Evolutionary conservation across 2,113 vertebrate species (phyloP).

Genomic region (Falco punctatus): DNA sequence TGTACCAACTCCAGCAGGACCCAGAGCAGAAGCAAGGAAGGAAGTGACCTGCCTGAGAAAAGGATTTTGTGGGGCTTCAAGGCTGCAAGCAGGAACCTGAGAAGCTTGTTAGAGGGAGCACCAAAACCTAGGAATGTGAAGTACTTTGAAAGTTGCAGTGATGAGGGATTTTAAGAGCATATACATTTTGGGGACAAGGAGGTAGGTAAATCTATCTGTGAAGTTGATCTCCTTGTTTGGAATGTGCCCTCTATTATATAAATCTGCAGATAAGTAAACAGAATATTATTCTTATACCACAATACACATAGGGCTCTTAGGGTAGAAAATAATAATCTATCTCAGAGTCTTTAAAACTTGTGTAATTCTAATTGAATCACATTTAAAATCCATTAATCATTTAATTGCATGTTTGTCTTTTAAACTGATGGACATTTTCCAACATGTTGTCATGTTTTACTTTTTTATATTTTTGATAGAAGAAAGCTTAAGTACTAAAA

Average conservation of each 20-base stretch:
- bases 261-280: neutral
- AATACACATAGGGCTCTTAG: neutral
- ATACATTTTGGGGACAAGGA: neutral
- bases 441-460: neutral
- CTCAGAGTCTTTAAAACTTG: neutral
- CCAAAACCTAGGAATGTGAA: neutral
- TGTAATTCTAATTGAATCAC: neutral
- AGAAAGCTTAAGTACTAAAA: neutral
- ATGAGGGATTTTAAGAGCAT: neutral
- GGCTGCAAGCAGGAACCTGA: neutral
- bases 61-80: neutral
- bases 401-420: neutral
- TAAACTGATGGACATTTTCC: neutral
- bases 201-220: neutral
- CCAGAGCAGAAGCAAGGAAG: neutral
- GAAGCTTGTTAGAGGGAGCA: neutral
- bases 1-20: neutral
- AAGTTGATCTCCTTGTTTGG: neutral
- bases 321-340: neutral
- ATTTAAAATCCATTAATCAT: constrained; percentile 11
- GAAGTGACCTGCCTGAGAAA: neutral
- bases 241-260: neutral
- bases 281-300: neutral
- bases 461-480: neutral
- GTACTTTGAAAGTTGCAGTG: neutral